Evolutionary conservation across 2,113 vertebrate genomes (phyloP).

Genomic region (Nestor notabilis): DNA sequence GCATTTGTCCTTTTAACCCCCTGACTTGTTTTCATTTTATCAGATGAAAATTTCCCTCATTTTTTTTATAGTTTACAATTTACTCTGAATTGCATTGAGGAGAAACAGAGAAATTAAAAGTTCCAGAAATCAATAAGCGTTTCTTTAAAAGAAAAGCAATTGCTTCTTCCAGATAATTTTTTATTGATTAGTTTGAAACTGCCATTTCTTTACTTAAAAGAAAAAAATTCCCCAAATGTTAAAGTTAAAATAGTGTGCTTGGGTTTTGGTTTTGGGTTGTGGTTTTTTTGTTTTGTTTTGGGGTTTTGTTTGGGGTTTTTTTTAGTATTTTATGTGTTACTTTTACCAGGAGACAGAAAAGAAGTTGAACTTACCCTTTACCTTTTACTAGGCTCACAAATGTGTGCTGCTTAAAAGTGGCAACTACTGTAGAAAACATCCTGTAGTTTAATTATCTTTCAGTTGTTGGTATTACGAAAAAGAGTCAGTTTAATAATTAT

Average conservation of each 20-base stretch:
- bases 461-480: background rate
- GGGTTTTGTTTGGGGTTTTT: background rate
- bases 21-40: background rate
- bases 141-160: background rate
- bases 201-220: background rate
- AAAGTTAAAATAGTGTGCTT: background rate
- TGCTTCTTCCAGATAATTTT: constrained; percentile 4
- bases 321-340: background rate
- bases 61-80: background rate
- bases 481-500: background rate
- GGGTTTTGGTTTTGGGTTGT: too few relatives aligned
- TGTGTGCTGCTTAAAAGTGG: background rate
- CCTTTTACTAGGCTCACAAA: background rate
- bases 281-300: background rate
- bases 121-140: background rate
- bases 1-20: background rate
- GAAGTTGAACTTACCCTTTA: background rate
- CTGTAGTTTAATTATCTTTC: background rate
- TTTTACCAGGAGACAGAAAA: background rate
- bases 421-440: background rate
- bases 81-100: background rate
- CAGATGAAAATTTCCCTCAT: background rate
- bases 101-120: background rate
- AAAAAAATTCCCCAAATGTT: background rate
- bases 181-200: background rate